Conservation (phyloP, 2,797 vertebrate species). For the Notolabrus celidotus region DNA sequence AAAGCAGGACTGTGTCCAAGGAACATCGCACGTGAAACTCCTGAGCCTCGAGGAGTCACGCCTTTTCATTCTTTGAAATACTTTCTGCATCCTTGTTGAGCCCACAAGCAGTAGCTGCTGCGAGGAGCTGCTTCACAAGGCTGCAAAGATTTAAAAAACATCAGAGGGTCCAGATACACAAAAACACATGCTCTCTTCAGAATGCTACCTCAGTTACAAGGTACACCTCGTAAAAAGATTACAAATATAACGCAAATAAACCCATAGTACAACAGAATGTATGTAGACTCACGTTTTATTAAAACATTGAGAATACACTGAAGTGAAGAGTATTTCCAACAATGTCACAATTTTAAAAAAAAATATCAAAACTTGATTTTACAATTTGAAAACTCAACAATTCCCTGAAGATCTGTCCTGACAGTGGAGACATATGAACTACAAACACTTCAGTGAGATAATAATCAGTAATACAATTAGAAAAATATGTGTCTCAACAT, state of each 20-base stretch:
- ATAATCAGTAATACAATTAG: not conserved
- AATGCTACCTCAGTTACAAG: not conserved
- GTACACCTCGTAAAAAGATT: too few relatives aligned
- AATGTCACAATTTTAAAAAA: not conserved
- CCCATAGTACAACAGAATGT: not conserved
- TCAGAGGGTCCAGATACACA: too few relatives aligned
- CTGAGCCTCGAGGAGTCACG: conserved; percentile 77
- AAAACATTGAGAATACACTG: conserved; percentile 1
- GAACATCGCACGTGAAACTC: conserved; percentile 85
- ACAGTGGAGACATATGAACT: not conserved
- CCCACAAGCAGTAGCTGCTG: conserved; percentile 68
- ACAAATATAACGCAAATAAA: too few relatives aligned
- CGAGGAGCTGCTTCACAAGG: conserved; percentile 64
- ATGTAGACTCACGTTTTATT: conserved; percentile 25
- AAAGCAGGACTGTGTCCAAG: conserved; percentile 81
- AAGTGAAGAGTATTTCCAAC: not conserved
- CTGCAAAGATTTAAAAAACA: conserved; percentile 34
- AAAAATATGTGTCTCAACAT: not conserved
- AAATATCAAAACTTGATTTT: too few relatives aligned
- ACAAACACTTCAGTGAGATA: not conserved
- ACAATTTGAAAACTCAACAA: not conserved
- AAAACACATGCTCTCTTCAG: not conserved
- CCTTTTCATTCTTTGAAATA: conserved; percentile 81
- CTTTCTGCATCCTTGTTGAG: conserved; percentile 77
- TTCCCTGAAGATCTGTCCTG: not conserved